phyloP scores from a whole-genome alignment of 2,113 vertebrate genomes.

The Campylomormyrus tamandua region DNA sequence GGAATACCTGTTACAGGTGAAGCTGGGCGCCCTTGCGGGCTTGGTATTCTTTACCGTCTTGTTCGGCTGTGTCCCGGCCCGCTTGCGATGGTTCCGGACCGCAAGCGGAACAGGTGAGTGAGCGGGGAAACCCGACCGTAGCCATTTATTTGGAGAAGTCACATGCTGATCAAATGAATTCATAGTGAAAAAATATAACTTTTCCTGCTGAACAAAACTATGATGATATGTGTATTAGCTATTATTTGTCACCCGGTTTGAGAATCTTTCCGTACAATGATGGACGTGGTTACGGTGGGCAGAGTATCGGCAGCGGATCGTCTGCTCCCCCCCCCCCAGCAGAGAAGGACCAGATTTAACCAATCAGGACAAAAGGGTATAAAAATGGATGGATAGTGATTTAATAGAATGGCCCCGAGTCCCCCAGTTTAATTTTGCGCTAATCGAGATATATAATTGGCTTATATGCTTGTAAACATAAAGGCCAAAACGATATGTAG shows the following conservation, averaged over 20 bases:
- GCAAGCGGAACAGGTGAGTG: constrained; percentile 54
- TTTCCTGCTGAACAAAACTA: neutral
- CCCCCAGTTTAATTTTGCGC: neutral
- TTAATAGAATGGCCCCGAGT: neutral
- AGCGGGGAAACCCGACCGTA: neutral
- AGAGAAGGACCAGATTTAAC: neutral
- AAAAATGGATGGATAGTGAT: neutral
- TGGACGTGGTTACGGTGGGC: neutral
- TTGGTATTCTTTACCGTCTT: constrained; percentile 58
- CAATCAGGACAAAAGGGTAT: neutral
- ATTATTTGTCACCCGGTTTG: neutral
- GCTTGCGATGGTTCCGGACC: constrained; percentile 54
- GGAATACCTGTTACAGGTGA: constrained; percentile 61
- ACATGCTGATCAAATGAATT: neutral
- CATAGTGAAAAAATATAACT: neutral
- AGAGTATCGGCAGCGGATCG: neutral
- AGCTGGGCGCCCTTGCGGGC: constrained; percentile 58
- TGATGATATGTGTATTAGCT: neutral
- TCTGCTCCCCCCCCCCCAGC: too few species aligned
- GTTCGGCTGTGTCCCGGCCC: constrained; percentile 62
- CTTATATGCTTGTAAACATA: neutral
- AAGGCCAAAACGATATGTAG: neutral
- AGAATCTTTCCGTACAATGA: neutral
- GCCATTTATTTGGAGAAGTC: neutral
- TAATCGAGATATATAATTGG: neutral